Evolutionary conservation across 2,113 vertebrate genomes (phyloP), one percentile per base, ranked within the genome.

Genomic region (Notechis scutatus): DNA sequence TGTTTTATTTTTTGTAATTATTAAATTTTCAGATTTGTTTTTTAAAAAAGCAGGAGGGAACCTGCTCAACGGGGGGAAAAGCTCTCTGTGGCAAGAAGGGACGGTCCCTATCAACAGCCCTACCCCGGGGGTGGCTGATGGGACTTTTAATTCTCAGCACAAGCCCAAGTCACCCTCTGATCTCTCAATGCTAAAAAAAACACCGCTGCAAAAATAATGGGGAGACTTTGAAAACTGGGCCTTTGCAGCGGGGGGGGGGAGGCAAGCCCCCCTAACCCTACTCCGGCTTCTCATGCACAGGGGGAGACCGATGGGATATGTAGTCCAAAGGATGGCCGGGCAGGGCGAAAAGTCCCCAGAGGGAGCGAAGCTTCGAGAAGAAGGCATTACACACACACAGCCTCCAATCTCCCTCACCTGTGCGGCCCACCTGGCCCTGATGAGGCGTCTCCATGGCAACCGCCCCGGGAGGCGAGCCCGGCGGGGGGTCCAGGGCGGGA

Each of bases 401-500:
- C 88, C 39, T 90, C 39, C 3, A 61, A 88, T 26, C 59, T 9
- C 45, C 45, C 24, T 87, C 85, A 61, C 85, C 45, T 92, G 91
- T 3, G 5, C n/a, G 50, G 34, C n/a, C 14, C 21, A 24, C 52
- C 4, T 24, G 29, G 57, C 90, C 92, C 64, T n/a, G 29, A n/a
- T 69, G 64, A n/a, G 64, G 4, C 11, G 97, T 97, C 95, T 96
- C 91, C 97, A 96, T 97, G 95, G 96, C 93, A 96, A 97, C 97
- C 95, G 91, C 61, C 11, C 23, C 0, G 92, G 64, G 26, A 54
- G 39, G 24, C 54, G 45, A 57, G 91, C 85, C 21, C 95, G 59
- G 21, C 3, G 0, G 54, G 11, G 54, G 54, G 50, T 2, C 21
- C 18, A 4, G 55, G 55, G 1, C 55, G 18, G 55, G 18, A 23